Evolutionary conservation across 2,113 vertebrate genomes (phyloP).

Genomic region (Edolisoma coerulescens): DNA sequence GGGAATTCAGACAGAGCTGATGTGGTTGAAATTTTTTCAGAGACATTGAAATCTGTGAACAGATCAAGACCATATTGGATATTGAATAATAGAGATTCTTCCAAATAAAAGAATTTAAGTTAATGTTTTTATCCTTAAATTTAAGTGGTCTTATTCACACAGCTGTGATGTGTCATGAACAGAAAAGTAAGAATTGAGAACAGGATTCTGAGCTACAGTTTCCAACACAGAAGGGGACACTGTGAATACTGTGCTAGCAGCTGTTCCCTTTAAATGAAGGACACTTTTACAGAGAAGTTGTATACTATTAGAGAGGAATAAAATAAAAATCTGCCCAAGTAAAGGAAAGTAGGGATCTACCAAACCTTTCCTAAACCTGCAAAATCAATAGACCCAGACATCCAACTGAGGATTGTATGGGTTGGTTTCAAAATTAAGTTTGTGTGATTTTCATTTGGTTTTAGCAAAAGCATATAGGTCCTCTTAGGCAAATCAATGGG

Average conservation of each 20-base stretch:
- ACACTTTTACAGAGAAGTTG: neutral
- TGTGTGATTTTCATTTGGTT: neutral
- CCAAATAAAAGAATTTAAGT: neutral
- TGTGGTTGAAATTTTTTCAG: neutral
- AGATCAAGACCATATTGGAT: neutral
- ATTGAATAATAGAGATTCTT: neutral
- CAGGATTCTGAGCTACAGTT: neutral
- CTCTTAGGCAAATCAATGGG: neutral
- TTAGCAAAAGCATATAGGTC: neutral
- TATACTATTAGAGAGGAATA: neutral
- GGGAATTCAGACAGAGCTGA: neutral
- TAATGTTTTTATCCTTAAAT: neutral
- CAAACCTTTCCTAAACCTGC: neutral
- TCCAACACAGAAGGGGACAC: neutral
- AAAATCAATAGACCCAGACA: neutral
- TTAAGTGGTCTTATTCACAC: neutral
- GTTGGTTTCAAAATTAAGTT: neutral
- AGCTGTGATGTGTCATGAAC: neutral
- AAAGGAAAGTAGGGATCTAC: neutral
- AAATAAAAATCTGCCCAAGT: neutral
- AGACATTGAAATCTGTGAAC: neutral
- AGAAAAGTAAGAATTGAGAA: neutral
- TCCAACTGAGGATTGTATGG: neutral
- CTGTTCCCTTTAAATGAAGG: slow-evolving; percentile 10
- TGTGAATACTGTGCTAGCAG: neutral